Conservation (phyloP, 2,113 vertebrate species). For the Gobiocypris rarus region DNA sequence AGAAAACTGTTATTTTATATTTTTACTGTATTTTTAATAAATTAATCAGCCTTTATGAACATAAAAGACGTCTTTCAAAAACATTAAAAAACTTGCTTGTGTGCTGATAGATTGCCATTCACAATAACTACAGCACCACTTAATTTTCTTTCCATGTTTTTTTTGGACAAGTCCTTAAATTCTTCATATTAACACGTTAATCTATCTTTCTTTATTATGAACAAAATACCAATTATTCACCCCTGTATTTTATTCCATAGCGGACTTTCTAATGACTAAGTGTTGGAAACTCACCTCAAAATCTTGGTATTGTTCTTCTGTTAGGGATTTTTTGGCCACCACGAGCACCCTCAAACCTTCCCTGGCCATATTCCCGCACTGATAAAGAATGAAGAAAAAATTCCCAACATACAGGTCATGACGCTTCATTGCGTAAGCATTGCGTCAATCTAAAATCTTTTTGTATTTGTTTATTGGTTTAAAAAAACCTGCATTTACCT, state of each 20-base stretch:
- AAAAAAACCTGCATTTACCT: constrained; percentile 73
- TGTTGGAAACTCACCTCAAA: constrained; percentile 83
- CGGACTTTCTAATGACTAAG: not conserved
- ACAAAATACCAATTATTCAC: not conserved
- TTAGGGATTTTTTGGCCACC: constrained; percentile 95
- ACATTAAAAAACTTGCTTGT: not conserved
- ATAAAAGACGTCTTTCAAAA: not conserved
- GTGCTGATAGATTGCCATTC: not conserved
- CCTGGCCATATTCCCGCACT: constrained; percentile 98
- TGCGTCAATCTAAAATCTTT: not conserved
- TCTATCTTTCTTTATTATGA: too few species aligned
- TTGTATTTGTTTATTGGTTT: not conserved
- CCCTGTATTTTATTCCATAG: not conserved
- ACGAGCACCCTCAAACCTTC: constrained; percentile 94
- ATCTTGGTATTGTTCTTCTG: constrained; percentile 96
- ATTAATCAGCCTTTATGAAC: not conserved
- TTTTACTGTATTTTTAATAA: not conserved
- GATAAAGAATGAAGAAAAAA: constrained; percentile 44
- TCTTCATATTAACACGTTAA: not conserved
- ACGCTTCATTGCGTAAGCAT: not conserved
- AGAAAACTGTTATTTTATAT: not conserved
- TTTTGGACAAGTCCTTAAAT: not conserved
- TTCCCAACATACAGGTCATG: not conserved
- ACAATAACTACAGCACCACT: not conserved
- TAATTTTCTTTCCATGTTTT: not conserved